Base-by-base conservation (phyloP, 1,140 invertebrate genomes). In the Colletes latitarsis region DNA sequence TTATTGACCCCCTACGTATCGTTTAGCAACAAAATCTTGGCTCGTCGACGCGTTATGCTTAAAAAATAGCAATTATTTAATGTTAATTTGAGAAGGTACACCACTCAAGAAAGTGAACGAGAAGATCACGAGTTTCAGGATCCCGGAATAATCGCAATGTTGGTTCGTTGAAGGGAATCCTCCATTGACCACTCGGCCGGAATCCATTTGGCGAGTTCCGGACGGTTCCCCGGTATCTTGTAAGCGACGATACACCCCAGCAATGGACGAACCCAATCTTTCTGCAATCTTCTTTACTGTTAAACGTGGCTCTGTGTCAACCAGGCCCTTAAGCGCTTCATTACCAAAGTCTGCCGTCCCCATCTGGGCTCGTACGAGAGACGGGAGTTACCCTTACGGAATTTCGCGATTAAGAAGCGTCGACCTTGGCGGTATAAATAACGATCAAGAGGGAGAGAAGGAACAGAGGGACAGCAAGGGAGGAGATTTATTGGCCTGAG, bases 361-460 rank as follows among this genome's bases (percentile, higher is more conserved):
- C 49, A 49, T 49, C 49, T 49, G 8, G 49, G 49, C 10, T 49
- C 49, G 9, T 49, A 49, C 49, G 62, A 63, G 6, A 57, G n/a
- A 57, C 6, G 30, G 30, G 14, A 41, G 14, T 63, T 17, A 10
- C 60, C 64, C 43, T 52, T 19, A 6, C 64, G n/a, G 64, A 49
- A 49, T 49, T 49, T 46, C 64, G 64, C 64, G 64, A 67, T 67
- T 67, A 49, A 67, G 64, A 67, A 67, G 64, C 43, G 10, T 15
- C 39, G 43, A 57, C 57, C 43, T 70, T 30, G 21, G 39, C 52
- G 41, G 49, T 43, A 71, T 68, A 82, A 84, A 78, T 78, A 74
- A 75, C 62, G 82, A 83, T 55, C 53, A 41, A 17, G 41, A 63
- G 73, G 49, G 39, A 43, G 10, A 62, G 69, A 63, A 66, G 52